Evolutionary conservation across 2,888 invertebrate genomes (phyloP).

Genomic region (Drosophila falleni): DNA sequence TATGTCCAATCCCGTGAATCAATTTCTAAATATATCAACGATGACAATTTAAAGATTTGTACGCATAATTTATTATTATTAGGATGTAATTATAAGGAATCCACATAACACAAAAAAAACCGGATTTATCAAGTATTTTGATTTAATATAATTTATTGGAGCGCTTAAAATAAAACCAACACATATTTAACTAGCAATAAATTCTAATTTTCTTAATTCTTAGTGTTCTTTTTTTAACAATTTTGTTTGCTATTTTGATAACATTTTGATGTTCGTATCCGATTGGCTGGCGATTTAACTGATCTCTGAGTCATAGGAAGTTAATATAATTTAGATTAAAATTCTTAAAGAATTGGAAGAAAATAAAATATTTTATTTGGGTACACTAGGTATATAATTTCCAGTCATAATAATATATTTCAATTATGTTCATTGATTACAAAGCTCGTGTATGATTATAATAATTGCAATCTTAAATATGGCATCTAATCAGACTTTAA

Average conservation of each 20-base stretch:
- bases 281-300: neutral
- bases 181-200: neutral
- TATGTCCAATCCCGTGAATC: slow-evolving; percentile 10
- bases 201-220: neutral
- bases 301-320: slow-evolving; percentile 5
- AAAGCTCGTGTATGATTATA: slow-evolving; percentile 9
- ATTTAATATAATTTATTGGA: slow-evolving; percentile 8
- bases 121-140: slow-evolving; percentile 10
- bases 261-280: neutral
- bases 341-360: neutral
- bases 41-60: slow-evolving; percentile 9
- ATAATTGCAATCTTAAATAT: slow-evolving; percentile 24
- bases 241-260: neutral
- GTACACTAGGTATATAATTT: neutral
- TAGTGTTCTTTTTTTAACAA: neutral
- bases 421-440: slow-evolving; percentile 12
- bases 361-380: neutral
- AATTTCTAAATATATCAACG: slow-evolving; percentile 5
- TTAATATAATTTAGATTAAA: slow-evolving; percentile 2
- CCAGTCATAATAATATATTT: neutral
- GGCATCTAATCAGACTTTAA: slow-evolving; percentile 31
- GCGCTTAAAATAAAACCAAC: neutral
- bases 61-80: slow-evolving; percentile 8
- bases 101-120: neutral
- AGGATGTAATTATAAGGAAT: neutral